Evolutionary conservation across 2,113 vertebrate species (phyloP).

Genomic region (Meleagris gallopavo): DNA sequence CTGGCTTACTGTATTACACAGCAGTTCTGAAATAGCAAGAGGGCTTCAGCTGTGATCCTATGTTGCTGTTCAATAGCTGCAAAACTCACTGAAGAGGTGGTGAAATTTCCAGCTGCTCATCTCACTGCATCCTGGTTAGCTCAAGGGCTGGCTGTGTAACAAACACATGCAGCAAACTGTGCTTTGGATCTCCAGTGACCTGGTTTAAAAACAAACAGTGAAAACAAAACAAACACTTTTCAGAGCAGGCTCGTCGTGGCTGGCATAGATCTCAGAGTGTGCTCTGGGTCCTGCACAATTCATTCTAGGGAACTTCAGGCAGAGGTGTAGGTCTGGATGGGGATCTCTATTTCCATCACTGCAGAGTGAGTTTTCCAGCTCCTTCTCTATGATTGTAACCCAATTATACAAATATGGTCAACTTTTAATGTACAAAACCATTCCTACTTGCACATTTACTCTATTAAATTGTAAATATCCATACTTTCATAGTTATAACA

Average conservation of each 20-base stretch:
- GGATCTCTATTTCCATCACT: background rate
- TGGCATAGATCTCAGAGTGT: background rate
- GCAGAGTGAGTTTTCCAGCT: conserved; percentile 15
- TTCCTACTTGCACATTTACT: background rate
- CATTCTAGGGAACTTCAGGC: background rate
- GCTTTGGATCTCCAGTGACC: background rate
- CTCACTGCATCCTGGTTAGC: background rate
- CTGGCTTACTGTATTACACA: too few relatives aligned
- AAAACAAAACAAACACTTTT: background rate
- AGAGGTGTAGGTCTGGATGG: background rate
- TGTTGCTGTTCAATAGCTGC: background rate
- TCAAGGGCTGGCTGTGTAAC: background rate
- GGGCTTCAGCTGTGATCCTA: background rate
- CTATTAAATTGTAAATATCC: conserved; percentile 15
- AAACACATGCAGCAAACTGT: background rate
- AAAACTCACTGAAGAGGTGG: background rate
- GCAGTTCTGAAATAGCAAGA: background rate
- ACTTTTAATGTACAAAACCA: conserved; percentile 12
- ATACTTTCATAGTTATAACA: conserved; percentile 4
- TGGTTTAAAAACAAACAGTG: background rate
- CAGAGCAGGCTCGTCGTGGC: background rate
- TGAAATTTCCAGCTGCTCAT: background rate
- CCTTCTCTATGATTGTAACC: conserved; percentile 19
- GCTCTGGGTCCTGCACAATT: background rate
- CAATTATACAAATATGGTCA: conserved; percentile 19